Base-by-base conservation (phyloP, 1,140 invertebrate species). In the Hyphantria cunea region DNA sequence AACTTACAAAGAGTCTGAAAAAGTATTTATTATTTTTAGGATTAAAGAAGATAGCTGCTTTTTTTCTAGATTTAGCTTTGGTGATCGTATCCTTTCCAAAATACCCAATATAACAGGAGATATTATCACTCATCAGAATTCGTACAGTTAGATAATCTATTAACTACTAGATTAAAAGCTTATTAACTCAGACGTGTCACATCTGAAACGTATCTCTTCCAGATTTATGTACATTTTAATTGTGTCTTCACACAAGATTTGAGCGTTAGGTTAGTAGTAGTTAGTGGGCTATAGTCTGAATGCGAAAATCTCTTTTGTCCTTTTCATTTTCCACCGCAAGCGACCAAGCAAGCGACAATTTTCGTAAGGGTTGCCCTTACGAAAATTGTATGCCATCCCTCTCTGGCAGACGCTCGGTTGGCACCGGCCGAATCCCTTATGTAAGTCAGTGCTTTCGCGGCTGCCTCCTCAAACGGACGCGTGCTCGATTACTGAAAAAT, bases 151-250 rank as follows among this genome's bases (percentile, higher is more conserved):
- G 37, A 60, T 51, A 66, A 41, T 58, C 59, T 56, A 53, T 68
- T 55, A 68, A 64, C 49, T 54, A 65, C 34, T 42, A 70, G 56
- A 75, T 74, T 72, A 78, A 71, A 76, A 65, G 55, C 70, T 72
- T 72, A 77, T 75, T 76, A 80, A 75, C 64, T 50, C 53, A 13
- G 51, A 68, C 45, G 62, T 51, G 64, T 62, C 56, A 59, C 52
- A 52, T 56, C 52, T 59, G 59, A 69, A 73, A 74, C 33, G 58
- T 67, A 74, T 72, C 68, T 72, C 70, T 75, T 77, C 71, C 68
- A 74, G 74, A 76, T 82, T 78, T 77, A 82, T 83, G 69, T 80
- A 78, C 76, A 77, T 84, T 87, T 85, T 85, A 86, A 89, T 86
- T 89, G 84, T 76, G 81, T 80, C 72, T 84, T 84, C 82, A 74